A percentile compares a stretch with the other conserved stretches of the same genome.
Evolutionary conservation across 2,888 invertebrate genomes (phyloP).

Genomic region (Hyposoter didymator): DNA sequence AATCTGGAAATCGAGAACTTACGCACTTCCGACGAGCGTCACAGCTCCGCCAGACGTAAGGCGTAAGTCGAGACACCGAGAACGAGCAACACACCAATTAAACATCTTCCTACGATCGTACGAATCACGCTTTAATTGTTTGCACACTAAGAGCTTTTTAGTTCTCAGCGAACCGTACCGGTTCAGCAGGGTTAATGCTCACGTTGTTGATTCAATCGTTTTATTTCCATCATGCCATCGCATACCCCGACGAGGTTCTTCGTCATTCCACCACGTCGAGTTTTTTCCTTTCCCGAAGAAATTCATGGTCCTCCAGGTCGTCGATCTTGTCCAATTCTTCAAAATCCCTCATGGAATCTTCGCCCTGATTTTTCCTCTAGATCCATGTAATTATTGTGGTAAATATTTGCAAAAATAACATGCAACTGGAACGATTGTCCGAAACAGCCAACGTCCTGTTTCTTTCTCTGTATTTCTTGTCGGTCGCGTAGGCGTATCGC

Average conservation of each 20-base stretch:
- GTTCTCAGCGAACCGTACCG: conserved; percentile 50
- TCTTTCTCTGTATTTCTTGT: conserved; percentile 29
- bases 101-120: conserved; percentile 51
- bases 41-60: neutral
- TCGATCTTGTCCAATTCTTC: neutral
- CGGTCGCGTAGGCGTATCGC: conserved; percentile 51
- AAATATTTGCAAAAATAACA: neutral
- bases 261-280: neutral
- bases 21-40: conserved; percentile 55
- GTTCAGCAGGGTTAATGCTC: conserved; percentile 53
- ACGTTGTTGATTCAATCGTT: conserved; percentile 50
- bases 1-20: conserved; percentile 47
- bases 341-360: neutral
- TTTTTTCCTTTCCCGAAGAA: conserved; percentile 10
- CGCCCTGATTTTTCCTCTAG: neutral
- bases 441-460: neutral
- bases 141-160: conserved; percentile 31
- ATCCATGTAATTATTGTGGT: neutral
- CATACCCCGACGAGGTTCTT: conserved; percentile 21
- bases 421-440: neutral
- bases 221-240: conserved; percentile 22
- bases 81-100: conserved; percentile 45
- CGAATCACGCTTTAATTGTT: conserved; percentile 62
- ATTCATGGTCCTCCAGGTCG: neutral
- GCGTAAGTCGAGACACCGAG: neutral